Conservation (phyloP, 2,113 vertebrate genomes). For the Oxyruncus cristatus region DNA sequence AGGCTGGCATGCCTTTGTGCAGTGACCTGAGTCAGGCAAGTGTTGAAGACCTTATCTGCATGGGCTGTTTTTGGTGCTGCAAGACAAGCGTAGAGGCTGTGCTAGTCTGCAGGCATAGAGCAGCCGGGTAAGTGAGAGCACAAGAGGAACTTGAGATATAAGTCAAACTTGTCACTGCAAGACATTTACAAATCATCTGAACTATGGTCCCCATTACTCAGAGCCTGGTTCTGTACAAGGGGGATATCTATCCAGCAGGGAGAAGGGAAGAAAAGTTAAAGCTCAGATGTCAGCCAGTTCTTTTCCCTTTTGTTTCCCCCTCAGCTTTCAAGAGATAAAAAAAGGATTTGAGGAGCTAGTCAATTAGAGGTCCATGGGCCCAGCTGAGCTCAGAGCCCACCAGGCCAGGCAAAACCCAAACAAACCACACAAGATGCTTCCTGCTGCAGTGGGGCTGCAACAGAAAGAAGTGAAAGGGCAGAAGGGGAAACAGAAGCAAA, state of each 20-base stretch:
- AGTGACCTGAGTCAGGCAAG: conserved; percentile 36
- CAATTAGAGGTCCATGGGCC: background rate
- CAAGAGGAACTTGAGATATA: conserved; percentile 8
- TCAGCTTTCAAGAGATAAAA: background rate
- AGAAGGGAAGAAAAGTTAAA: background rate
- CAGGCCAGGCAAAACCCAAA: background rate
- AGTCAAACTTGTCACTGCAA: conserved; percentile 17
- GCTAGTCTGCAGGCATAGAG: background rate
- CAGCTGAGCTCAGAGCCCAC: background rate
- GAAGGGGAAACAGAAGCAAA: background rate
- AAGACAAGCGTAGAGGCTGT: rapidly evolving
- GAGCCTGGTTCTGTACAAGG: conserved; percentile 17
- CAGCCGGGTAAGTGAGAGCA: background rate
- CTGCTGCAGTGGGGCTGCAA: background rate
- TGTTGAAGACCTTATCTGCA: background rate
- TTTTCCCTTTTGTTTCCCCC: background rate
- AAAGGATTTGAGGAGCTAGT: background rate
- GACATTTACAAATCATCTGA: conserved; percentile 27
- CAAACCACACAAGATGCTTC: background rate
- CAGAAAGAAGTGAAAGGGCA: background rate
- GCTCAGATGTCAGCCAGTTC: background rate
- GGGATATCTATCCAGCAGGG: background rate
- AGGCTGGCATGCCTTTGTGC: conserved; percentile 24
- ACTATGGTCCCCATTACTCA: conserved; percentile 49
- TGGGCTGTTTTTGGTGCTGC: background rate